phyloP scores from a whole-genome alignment of 2,797 vertebrate species.

The Eidolon dupreanum region DNA sequence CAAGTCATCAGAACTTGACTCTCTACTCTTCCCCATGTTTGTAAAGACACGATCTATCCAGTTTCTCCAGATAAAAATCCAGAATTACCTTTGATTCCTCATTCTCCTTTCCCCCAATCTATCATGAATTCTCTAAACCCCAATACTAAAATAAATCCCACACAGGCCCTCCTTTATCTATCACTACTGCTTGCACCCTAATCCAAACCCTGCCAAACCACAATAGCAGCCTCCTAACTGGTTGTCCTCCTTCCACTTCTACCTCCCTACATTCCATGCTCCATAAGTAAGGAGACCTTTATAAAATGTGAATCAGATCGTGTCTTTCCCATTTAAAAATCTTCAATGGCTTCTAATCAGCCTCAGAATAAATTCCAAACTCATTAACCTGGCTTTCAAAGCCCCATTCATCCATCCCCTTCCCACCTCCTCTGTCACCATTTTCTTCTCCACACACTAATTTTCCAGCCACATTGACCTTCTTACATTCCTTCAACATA shows the following conservation, averaged over 20 bases:
- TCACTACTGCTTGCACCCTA: not conserved
- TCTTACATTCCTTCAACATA: not conserved
- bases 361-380: not conserved
- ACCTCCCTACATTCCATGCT: not conserved
- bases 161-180: not conserved
- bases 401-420: not conserved
- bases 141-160: not conserved
- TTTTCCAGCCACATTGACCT: not conserved
- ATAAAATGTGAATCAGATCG: not conserved
- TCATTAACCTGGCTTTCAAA: not conserved
- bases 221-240: not conserved
- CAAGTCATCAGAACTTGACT: not conserved
- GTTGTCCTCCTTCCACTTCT: not conserved
- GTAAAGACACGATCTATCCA: not conserved
- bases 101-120: not conserved
- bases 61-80: not conserved
- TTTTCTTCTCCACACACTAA: not conserved
- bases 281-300: not conserved
- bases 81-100: not conserved
- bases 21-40: not conserved
- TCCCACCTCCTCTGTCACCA: not conserved
- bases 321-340: not conserved
- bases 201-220: not conserved
- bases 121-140: conserved; percentile 5
- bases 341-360: not conserved